phyloP scores from a whole-genome alignment of 2,113 vertebrate species.

The Clupea harengus region DNA sequence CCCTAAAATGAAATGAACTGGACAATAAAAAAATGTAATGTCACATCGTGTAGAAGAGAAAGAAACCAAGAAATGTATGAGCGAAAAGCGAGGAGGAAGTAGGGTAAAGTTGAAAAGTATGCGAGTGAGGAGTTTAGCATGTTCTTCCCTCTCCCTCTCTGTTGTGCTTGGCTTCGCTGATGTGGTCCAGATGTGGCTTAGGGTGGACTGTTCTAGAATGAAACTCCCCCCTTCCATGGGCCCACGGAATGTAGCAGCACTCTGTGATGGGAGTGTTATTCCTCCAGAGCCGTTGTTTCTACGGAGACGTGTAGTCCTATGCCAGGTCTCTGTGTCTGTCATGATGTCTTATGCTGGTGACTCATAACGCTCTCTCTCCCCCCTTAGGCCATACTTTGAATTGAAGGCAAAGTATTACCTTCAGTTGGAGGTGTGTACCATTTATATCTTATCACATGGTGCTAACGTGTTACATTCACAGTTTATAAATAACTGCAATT shows the following conservation, averaged over 20 bases:
- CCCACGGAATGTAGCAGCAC: conserved; percentile 62
- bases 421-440: conserved; percentile 86
- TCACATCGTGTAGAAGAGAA: no score
- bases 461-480: neutral
- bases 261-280: conserved; percentile 54
- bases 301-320: conserved; percentile 23
- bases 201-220: neutral
- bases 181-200: conserved; percentile 47
- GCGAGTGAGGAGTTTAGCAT: neutral
- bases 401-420: conserved; percentile 95
- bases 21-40: neutral
- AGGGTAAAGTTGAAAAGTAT: neutral
- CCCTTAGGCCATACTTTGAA: conserved; percentile 93
- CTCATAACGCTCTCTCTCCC: conserved; percentile 46
- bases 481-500: neutral
- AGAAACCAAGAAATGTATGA: neutral
- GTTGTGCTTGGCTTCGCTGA: conserved; percentile 24
- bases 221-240: conserved; percentile 41
- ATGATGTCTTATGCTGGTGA: neutral
- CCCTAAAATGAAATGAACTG: neutral
- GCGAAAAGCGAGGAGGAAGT: neutral
- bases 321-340: conserved; percentile 1
- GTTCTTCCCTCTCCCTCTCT: conserved; percentile 15
- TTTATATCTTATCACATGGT: neutral
- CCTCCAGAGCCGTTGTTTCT: conserved; percentile 44